These are phyloP conservation scores for Cybosia mesomella DNA, from an alignment of 2,888 invertebrate species.

Conservation along the genomic window DNA sequence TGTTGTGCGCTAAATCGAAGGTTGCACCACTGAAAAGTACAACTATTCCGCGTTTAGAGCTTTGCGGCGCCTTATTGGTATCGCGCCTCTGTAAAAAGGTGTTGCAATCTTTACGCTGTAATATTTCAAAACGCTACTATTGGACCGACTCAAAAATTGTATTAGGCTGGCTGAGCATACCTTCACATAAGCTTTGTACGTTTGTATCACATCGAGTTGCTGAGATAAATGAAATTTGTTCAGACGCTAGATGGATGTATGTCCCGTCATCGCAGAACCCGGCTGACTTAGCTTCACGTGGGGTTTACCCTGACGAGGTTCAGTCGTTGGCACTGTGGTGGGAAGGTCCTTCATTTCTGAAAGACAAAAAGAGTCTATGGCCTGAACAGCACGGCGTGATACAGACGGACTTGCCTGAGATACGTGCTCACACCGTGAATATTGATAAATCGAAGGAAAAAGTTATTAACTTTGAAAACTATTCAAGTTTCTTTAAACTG, in stretches of 20 bases:
- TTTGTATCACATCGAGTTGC: neutral
- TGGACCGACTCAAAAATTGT: neutral
- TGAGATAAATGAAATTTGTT: neutral
- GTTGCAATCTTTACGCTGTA: neutral
- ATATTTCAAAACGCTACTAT: neutral
- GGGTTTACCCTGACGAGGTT: neutral
- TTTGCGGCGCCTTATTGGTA: neutral
- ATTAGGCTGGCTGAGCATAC: neutral
- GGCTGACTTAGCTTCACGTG: neutral
- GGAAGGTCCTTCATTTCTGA: neutral
- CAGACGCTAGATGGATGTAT: neutral
- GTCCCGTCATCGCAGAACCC: neutral
- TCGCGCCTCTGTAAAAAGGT: neutral
- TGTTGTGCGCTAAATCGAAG: neutral
- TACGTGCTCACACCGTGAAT: neutral
- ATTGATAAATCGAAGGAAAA: neutral
- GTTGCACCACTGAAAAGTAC: neutral
- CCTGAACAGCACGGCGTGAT: neutral
- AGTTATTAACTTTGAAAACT: neutral
- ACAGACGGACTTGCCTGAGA: neutral
- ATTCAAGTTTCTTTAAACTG: neutral
- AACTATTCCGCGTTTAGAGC: neutral
- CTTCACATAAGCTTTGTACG: too few relatives aligned
- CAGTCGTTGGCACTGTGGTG: neutral
- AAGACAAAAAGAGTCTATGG: neutral